Evolutionary conservation across 1,140 invertebrate genomes (phyloP), one percentile per base, ranked within the genome.

Genomic region (Helicoverpa armigera): DNA sequence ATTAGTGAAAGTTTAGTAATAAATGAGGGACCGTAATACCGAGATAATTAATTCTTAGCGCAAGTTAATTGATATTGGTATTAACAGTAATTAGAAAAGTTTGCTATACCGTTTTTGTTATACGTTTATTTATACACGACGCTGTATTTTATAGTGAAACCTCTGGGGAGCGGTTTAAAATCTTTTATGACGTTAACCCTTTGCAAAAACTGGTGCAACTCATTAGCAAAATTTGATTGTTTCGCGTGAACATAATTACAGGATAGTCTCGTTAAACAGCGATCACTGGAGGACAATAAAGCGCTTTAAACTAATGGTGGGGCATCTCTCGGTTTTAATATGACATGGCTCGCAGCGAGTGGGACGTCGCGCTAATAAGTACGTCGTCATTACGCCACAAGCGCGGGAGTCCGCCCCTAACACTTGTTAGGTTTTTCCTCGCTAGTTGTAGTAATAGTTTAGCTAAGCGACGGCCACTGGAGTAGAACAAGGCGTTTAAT

Each of bases 81-180:
- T 92, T 92, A 93, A 92, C 89, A 91, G 88, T 94, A 93, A 94
- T 94, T 94, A 92, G 89, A 90, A 93, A 93, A 94, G 87, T 94
- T 92, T 69, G 65, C 51, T 79, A 35, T 79, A 70, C 29, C 63
- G 76, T 70, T 69, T 69, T 79, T 79, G 65, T 79, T 77, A 67
- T 54, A 65, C 50, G 50, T 14, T 77, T 51, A 76, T 65, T 76
- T 77, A 77, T 14, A 29, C 29, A 63, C 61, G 67, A 23, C 61
- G 60, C 18, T 77, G 51, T 67, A 65, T 65, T 65, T 77, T 23
- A 77, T 77, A 65, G 60, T 35, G 35, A 48, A 63, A 50, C 16
- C 60, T 77, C 67, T 54, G 9, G 31, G 61, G 35, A 12, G 31
- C 11, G 10, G 74, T 5, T 53, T 67, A 53, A 50, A 53, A 77